These are phyloP conservation scores for Darwinula stevensoni DNA, from an alignment of 2,888 invertebrate genomes.

Conservation along the genomic window DNA sequence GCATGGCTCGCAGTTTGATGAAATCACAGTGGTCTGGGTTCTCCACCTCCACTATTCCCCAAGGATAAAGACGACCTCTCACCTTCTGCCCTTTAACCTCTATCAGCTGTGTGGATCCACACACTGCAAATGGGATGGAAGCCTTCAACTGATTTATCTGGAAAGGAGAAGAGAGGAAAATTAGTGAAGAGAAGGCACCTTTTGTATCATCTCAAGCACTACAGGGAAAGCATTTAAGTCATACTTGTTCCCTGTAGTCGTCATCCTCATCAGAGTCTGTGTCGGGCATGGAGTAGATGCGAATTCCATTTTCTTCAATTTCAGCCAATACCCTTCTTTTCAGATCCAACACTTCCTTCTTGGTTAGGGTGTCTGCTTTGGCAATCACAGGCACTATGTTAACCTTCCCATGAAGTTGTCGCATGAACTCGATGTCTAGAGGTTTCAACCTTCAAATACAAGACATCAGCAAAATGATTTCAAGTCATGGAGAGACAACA, in stretches of 20 bases:
- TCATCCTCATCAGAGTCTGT: conserved; percentile 85
- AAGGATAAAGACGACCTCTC: conserved; percentile 77
- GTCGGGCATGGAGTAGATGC: conserved; percentile 80
- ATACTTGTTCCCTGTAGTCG: conserved; percentile 67
- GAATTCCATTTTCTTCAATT: conserved; percentile 63
- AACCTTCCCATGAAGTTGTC: conserved; percentile 75
- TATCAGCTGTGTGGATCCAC: conserved; percentile 63
- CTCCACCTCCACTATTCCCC: conserved; percentile 96
- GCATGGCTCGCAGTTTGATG: conserved; percentile 81
- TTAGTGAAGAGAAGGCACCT: background rate
- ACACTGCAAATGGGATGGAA: conserved; percentile 93
- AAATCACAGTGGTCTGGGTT: conserved; percentile 97
- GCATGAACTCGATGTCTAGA: conserved; percentile 82
- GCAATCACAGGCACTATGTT: conserved; percentile 95
- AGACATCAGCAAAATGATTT: background rate
- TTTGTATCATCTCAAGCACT: too few relatives aligned
- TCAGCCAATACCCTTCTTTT: conserved; percentile 48
- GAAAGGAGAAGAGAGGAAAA: conserved; percentile 4
- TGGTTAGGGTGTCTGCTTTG: conserved; percentile 78
- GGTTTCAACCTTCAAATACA: conserved; percentile 31
- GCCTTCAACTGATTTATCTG: conserved; percentile 59
- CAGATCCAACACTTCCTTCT: conserved; percentile 56
- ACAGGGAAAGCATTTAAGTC: too few relatives aligned
- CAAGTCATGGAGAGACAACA: conserved; percentile 6
- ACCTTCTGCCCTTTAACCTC: conserved; percentile 80